These are phyloP conservation scores for Numenius phaeopus DNA, from an alignment of 2,797 vertebrate genomes.

Conservation along the genomic window DNA sequence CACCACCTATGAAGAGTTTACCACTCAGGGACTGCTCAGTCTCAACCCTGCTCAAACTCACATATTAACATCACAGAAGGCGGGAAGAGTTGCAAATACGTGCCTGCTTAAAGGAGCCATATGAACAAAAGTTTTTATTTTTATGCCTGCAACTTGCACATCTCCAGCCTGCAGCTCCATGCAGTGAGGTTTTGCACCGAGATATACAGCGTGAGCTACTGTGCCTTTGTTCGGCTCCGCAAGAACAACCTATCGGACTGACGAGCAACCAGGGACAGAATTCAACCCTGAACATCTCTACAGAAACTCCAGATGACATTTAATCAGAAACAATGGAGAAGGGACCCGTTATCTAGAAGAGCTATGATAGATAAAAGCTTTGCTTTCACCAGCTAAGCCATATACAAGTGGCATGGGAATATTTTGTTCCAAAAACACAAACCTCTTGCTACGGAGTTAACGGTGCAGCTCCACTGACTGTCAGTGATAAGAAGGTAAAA, in stretches of 20 bases:
- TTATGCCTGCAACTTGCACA: not conserved
- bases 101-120: not conserved
- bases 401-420: constrained; percentile 30
- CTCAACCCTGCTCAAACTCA: not conserved
- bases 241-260: not conserved
- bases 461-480: constrained; percentile 15
- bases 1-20: not conserved
- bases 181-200: not conserved
- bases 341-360: not conserved
- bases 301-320: constrained; percentile 13
- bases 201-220: rapidly evolving
- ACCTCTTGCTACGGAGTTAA: not conserved
- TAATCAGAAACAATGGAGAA: constrained; percentile 15
- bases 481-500: constrained; percentile 31
- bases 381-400: constrained; percentile 39
- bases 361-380: constrained; percentile 35
- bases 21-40: not conserved
- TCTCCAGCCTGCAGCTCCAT: not conserved
- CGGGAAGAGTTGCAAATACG: not conserved
- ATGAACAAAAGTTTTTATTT: not conserved
- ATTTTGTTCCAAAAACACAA: constrained; percentile 11
- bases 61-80: not conserved
- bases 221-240: not conserved
- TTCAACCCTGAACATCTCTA: constrained; percentile 12
- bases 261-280: not conserved